phyloP scores from a whole-genome alignment of 2,888 invertebrate genomes.

The Apomyelois bistriatella region DNA sequence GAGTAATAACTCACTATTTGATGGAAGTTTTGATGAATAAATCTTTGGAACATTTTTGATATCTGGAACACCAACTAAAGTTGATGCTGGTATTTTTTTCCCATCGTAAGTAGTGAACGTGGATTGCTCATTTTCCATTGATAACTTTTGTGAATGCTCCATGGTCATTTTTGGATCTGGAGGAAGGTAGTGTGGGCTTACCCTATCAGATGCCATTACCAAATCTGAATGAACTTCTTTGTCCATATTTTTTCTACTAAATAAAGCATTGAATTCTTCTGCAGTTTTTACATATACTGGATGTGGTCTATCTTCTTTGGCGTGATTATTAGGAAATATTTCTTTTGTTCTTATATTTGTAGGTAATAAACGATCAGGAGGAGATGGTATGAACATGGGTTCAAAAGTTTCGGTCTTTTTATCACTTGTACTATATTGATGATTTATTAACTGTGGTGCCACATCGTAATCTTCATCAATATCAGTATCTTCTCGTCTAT shows the following conservation, averaged over 20 bases:
- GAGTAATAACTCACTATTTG: conserved; percentile 8
- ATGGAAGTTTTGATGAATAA: conserved; percentile 23
- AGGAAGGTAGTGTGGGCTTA: conserved; percentile 87
- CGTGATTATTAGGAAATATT: conserved; percentile 63
- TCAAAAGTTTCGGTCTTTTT: conserved; percentile 84
- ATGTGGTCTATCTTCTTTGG: conserved; percentile 74
- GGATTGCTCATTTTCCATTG: conserved; percentile 35
- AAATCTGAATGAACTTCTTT: conserved; percentile 76
- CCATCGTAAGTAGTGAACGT: conserved; percentile 88
- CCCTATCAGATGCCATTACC: conserved; percentile 85
- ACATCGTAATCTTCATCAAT: conserved; percentile 70
- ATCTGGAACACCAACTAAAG: conserved; percentile 79
- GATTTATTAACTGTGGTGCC: conserved; percentile 60
- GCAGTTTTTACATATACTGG: conserved; percentile 67
- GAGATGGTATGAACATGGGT: conserved; percentile 90
- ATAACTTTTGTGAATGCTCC: conserved; percentile 69
- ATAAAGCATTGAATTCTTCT: conserved; percentile 50
- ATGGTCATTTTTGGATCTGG: conserved; percentile 78
- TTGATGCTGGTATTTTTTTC: conserved; percentile 84
- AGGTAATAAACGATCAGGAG: conserved; percentile 80
- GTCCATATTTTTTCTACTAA: conserved; percentile 63
- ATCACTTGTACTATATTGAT: conserved; percentile 55
- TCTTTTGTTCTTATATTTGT: conserved; percentile 62
- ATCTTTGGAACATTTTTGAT: conserved; percentile 51
- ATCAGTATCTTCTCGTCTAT: conserved; percentile 74